These are phyloP conservation scores for Solenopsis fugax DNA, from an alignment of 1,140 invertebrate species.

Conservation along the genomic window DNA sequence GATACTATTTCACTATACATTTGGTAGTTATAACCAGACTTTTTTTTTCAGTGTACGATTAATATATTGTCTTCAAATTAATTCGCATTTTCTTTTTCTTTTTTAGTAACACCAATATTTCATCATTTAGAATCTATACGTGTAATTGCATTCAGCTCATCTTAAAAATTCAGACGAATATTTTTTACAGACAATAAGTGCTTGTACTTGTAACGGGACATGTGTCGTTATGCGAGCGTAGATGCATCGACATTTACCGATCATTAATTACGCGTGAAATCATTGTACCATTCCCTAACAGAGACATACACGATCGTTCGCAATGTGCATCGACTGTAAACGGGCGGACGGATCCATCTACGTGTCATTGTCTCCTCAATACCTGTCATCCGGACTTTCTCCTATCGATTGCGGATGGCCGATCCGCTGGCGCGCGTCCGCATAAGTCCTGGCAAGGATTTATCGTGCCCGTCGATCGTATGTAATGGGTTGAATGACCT, in stretches of 20 bases:
- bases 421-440: slow-evolving; percentile 31
- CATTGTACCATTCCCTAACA: slow-evolving; percentile 56
- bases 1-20: too few relatives aligned
- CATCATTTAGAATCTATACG: background rate
- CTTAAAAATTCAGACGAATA: background rate
- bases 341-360: slow-evolving; percentile 67
- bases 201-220: slow-evolving; percentile 12
- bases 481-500: slow-evolving; percentile 78
- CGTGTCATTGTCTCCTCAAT: slow-evolving; percentile 69
- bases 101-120: background rate
- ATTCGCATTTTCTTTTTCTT: background rate
- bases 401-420: slow-evolving; percentile 64
- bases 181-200: background rate
- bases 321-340: slow-evolving; percentile 25
- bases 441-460: slow-evolving; percentile 72
- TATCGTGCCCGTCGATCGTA: slow-evolving; percentile 76
- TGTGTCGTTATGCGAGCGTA: background rate
- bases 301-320: slow-evolving; percentile 35
- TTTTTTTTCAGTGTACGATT: too few relatives aligned
- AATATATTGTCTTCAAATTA: background rate
- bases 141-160: background rate
- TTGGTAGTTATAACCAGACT: too few relatives aligned
- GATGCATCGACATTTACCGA: slow-evolving; percentile 63
- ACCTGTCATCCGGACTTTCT: slow-evolving; percentile 69
- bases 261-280: slow-evolving; percentile 76